Evolutionary conservation across 2,113 vertebrate genomes (phyloP), one percentile per base, ranked within the genome.

Genomic region (Rhynchomys soricoides): DNA sequence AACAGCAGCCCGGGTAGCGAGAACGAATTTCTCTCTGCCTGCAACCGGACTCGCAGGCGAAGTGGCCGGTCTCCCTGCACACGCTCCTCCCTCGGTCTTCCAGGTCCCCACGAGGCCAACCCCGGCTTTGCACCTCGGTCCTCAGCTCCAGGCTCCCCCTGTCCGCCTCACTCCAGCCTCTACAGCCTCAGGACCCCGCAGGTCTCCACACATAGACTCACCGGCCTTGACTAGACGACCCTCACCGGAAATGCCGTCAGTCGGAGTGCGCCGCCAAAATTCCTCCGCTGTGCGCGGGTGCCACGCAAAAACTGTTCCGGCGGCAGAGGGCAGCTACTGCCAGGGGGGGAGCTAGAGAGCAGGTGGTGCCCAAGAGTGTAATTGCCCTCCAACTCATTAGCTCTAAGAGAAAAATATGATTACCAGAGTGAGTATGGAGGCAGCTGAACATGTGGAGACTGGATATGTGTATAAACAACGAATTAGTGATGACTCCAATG

Each of bases 221-320:
- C 93, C 62, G 0, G 19, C 48, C 7, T 2, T 0, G 26, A 5
- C 19, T 0, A 7, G 1, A 16, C 8, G 0, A 71, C 16, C 13
- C 55, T 52, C 1, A 7, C 55, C 96, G 93, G 96, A 97, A 96
- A 74, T 57, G 5, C 68, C 57, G 7, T n/a, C 52, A 26, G 1
- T 11, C 24, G 29, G 82, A 1, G 79, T 0, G 13, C 43, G 0
- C 62, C 1, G 2, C 40, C 4, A 8, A 85, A 77, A 0, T 2
- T 0, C 19, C 43, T 97, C 98, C 97, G 81, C 55, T 0, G 40
- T 37, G 45, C 43, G 1, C 92, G 0, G 87, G 0, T 4, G 50
- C 15, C 6, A 8, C 1, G 21, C 24, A n/a, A 8, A 7, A 10
- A 91, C 0, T 19, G 97, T 98, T 98, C 98, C 98, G 96, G 68